Base-by-base conservation (phyloP, 2,797 vertebrate genomes). In the Zenarchopterus dispar region DNA sequence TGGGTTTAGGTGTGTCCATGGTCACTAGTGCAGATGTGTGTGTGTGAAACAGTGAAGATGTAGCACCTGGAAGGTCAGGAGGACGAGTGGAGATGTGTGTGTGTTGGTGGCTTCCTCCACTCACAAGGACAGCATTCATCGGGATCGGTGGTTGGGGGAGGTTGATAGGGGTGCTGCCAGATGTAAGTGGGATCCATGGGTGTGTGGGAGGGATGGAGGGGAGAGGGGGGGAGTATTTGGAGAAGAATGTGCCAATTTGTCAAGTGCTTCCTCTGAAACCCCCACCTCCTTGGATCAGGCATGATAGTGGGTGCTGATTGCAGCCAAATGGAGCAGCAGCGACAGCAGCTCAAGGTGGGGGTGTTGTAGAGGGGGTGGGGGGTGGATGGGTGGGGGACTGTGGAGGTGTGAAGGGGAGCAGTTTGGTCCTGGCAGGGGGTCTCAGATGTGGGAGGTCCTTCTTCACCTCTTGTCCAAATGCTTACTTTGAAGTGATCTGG, bases 81-180 rank as follows among this genome's bases (percentile, higher is more conserved):
- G n/a, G n/a, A n/a, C n/a, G n/a, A n/a, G n/a, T n/a, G n/a, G n/a
- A n/a, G n/a, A n/a, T n/a, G 1, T 7, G 28, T 31, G 33, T 36
- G 33, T 36, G 33, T 36, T 11, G 9, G 33, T 36, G 33, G 9
- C 2, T 39, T 15, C 36, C 36, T 39, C 45, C 26, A 18, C 76
- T 79, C 82, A 88, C 88, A 86, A 89, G 61, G 69, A 76, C 69
- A 73, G 69, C 77, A 86, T 88, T 91, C 81, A 88, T 91, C 23
- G 19, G 62, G 46, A 33, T 47, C 31, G 67, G 31, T 50, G 43
- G 48, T 28, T n/a, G 67, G 36, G 21, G 67, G 42, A 18, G 41
- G 36, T 59, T n/a, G 43, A 31, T 21, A 22, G 55, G 51, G 67
- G 62, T 8, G 48, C 62, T 80, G 76, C 70, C 53, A 67, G 68